Percentiles rank a stretch among this genome's conserved stretches.
phyloP scores from a whole-genome alignment of 2,797 vertebrate species.

The Mycteria americana region DNA sequence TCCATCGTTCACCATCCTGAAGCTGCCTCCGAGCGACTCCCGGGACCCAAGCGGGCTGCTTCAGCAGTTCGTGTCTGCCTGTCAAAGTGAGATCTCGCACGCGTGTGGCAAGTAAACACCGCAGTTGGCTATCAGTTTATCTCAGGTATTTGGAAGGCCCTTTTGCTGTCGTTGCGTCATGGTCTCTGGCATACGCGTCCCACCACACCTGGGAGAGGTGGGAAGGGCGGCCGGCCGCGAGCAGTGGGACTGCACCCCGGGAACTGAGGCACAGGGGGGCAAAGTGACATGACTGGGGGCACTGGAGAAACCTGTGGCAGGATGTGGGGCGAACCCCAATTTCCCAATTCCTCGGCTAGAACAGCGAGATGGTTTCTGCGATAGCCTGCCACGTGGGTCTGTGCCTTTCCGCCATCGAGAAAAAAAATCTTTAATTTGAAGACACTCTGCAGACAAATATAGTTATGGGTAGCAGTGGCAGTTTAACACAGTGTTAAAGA shows the following conservation, averaged over 20 bases:
- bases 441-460: background rate
- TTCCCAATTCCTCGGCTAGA: background rate
- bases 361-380: background rate
- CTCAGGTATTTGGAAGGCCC: background rate
- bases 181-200: background rate
- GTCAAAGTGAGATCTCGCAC: background rate
- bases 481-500: conserved; percentile 8
- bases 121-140: background rate
- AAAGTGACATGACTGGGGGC: fast-evolving
- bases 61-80: background rate
- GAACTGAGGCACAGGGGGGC: fast-evolving
- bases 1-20: background rate
- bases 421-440: background rate
- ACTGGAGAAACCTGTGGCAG: background rate
- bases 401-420: background rate
- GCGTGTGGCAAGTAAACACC: fast-evolving
- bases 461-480: background rate
- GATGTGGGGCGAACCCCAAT: fast-evolving
- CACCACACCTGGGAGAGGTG: background rate
- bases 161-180: background rate
- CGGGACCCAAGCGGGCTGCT: fast-evolving
- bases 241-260: fast-evolving
- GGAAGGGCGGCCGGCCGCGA: fast-evolving
- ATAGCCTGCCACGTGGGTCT: background rate
- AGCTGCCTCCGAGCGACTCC: fast-evolving